phyloP scores from a whole-genome alignment of 2,888 invertebrate genomes.

The Mylabris sibirica region DNA sequence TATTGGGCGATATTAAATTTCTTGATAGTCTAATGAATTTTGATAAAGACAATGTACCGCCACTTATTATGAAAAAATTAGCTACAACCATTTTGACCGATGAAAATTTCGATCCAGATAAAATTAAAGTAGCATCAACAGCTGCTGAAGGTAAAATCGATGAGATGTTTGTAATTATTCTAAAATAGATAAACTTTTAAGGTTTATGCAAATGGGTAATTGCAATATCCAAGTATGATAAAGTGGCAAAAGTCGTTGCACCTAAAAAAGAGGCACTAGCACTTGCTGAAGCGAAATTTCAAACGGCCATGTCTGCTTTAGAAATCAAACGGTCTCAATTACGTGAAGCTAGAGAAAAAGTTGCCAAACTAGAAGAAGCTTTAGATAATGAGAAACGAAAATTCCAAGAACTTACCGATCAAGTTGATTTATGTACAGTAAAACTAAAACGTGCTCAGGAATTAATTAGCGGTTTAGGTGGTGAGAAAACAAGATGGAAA shows the following conservation, averaged over 20 bases:
- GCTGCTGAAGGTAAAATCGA: slow-evolving; percentile 91
- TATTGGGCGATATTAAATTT: slow-evolving; percentile 91
- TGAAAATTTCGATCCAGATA: slow-evolving; percentile 91
- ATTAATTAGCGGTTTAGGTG: slow-evolving; percentile 89
- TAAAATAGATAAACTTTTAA: slow-evolving; percentile 46
- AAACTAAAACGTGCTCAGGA: slow-evolving; percentile 92
- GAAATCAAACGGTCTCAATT: slow-evolving; percentile 81
- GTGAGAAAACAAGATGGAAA: slow-evolving; percentile 90
- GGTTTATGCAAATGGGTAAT: slow-evolving; percentile 93
- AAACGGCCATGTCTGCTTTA: slow-evolving; percentile 76
- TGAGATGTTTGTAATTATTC: too few relatives aligned
- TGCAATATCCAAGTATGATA: slow-evolving; percentile 94
- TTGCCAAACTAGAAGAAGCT: slow-evolving; percentile 75
- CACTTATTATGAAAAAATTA: slow-evolving; percentile 82
- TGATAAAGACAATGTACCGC: slow-evolving; percentile 93
- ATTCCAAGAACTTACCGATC: slow-evolving; percentile 79
- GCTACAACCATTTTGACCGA: slow-evolving; percentile 81
- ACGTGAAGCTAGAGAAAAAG: slow-evolving; percentile 72
- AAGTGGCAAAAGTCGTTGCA: slow-evolving; percentile 88
- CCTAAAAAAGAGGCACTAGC: slow-evolving; percentile 91
- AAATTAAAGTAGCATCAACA: slow-evolving; percentile 84
- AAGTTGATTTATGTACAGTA: slow-evolving; percentile 85
- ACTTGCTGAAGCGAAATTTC: slow-evolving; percentile 83
- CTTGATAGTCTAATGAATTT: slow-evolving; percentile 85
- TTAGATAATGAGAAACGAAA: slow-evolving; percentile 73